These are phyloP conservation scores for Meloidogyne hapla DNA, from an alignment of 1,140 invertebrate genomes.

Conservation along the genomic window DNA sequence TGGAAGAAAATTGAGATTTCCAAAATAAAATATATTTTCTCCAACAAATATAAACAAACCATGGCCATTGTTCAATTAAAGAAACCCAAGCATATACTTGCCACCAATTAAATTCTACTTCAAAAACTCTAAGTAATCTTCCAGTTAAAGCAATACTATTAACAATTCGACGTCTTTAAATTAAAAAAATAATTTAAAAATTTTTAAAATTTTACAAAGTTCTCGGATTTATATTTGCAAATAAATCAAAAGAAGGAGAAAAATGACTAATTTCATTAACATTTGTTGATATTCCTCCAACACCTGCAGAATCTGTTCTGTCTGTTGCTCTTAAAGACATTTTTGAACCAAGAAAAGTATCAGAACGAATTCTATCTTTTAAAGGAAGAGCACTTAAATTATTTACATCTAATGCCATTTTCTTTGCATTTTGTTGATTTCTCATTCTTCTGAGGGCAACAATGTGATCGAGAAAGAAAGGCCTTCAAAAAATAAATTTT, in stretches of 20 bases:
- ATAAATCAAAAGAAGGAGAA: slow-evolving; percentile 77
- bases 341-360: slow-evolving; percentile 41
- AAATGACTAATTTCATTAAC: slow-evolving; percentile 58
- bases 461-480: slow-evolving; percentile 92
- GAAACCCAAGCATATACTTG: slow-evolving; percentile 83
- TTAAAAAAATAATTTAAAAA: not conserved
- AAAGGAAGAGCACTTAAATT: slow-evolving; percentile 19
- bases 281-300: slow-evolving; percentile 22
- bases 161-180: slow-evolving; percentile 72
- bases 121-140: slow-evolving; percentile 90
- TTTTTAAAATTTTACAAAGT: slow-evolving; percentile 74
- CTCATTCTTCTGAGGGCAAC: slow-evolving; percentile 10
- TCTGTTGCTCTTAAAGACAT: slow-evolving; percentile 40
- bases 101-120: slow-evolving; percentile 95
- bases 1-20: no score
- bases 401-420: slow-evolving; percentile 12
- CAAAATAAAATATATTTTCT: no score
- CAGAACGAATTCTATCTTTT: slow-evolving; percentile 37
- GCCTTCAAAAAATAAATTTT: slow-evolving; percentile 67
- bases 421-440: slow-evolving; percentile 22
- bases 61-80: slow-evolving; percentile 97
- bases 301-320: slow-evolving; percentile 9
- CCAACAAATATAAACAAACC: no score
- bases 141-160: slow-evolving; percentile 80
- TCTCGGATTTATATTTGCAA: slow-evolving; percentile 92